Base-by-base conservation (phyloP, 2,888 invertebrate genomes). In the Craniophora ligustri region DNA sequence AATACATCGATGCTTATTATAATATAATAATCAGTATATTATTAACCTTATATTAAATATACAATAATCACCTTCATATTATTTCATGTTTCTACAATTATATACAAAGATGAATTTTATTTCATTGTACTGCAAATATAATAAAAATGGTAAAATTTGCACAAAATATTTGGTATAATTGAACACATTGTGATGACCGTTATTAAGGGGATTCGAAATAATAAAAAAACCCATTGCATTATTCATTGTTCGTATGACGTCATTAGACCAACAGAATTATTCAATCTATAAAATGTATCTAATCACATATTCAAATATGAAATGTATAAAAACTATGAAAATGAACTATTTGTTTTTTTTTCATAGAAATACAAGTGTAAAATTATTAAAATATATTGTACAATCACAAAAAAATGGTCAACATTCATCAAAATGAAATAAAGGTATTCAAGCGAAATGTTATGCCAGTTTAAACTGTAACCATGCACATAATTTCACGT, bases 121-220 rank as follows among this genome's bases (percentile, higher is more conserved):
- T 75, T 72, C 53, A 80, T 76, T 79, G 74, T 73, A 78, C 75
- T 77, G 77, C 61, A 76, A 75, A 72, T 76, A 75, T 75, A 78
- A 74, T 71, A 66, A 78, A 81, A 80, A 76, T 74, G 72, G 76
- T 81, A 81, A 73, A 79, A 76, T 68, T 84, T 84, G 84, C 85
- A 84, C 76, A 80, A 77, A 82, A 82, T 86, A 89, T 91, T 92
- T 92, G 91, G 91, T 90, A 86, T 84, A 78, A 82, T 78, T 89
- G 91, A 91, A 92, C 91, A 90, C 90, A 91, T 88, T 88, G 89
- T 88, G 91, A 90, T 91, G 89, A 84, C 76, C 70, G 69, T 73
- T 72, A 58, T 63, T 56, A 60, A 26, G 49, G 59, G 40, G 53
- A 57, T 36, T 59, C 8, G 28, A 71, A 75, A 66, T 61, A 46